Conservation (phyloP, 2,888 invertebrate species). For the Lepidochitona cinerea region DNA sequence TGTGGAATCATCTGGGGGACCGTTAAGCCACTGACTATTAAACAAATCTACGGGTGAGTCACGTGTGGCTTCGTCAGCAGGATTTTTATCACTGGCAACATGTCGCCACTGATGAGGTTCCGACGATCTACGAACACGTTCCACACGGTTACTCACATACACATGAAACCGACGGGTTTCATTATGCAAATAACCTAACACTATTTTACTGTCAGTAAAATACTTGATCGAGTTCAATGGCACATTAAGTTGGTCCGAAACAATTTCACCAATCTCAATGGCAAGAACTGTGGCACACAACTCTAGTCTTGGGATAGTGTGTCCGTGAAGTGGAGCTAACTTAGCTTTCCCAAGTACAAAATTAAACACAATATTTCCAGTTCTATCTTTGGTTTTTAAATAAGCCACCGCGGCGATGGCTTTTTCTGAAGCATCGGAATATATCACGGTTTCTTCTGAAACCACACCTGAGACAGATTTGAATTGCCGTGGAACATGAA, state of each 20-base stretch:
- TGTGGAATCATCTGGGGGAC: no score
- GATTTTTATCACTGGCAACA: background rate
- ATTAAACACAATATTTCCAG: background rate
- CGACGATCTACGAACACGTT: background rate
- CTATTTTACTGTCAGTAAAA: slow-evolving; percentile 10
- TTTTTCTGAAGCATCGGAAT: slow-evolving; percentile 6
- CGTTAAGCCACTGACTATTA: no score
- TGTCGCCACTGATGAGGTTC: slow-evolving; percentile 5
- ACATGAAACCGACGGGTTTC: slow-evolving; percentile 1
- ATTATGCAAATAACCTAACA: slow-evolving; percentile 1
- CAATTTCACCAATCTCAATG: background rate
- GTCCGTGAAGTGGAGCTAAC: slow-evolving; percentile 4
- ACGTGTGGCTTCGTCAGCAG: slow-evolving; percentile 2
- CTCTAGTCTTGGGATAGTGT: slow-evolving; percentile 17
- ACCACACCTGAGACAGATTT: background rate
- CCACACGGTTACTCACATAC: slow-evolving; percentile 10
- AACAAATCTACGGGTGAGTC: no score
- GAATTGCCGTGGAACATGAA: slow-evolving; percentile 13
- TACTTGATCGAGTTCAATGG: background rate
- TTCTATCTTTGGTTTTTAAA: background rate
- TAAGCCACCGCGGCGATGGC: slow-evolving; percentile 13
- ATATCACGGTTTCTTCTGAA: background rate
- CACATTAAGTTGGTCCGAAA: background rate
- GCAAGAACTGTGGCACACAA: slow-evolving; percentile 16
- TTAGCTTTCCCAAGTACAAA: slow-evolving; percentile 10